Base-by-base conservation (phyloP, 1,140 invertebrate species). In the Aleiodes sp. region DNA sequence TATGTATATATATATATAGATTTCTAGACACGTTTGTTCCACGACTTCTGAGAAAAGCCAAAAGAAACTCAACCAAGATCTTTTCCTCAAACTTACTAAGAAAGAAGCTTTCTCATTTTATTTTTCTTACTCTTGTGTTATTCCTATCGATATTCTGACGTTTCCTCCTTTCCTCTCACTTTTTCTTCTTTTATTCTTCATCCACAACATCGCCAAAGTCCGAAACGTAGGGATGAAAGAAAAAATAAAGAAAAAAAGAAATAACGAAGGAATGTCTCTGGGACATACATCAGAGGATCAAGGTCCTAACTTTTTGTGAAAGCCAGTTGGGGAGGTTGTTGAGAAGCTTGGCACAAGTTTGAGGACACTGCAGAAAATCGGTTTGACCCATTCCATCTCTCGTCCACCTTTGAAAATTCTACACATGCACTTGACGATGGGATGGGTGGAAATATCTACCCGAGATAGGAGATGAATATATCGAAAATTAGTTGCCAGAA, bases 381-480 rank as follows among this genome's bases (percentile, higher is more conserved):
- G n/a, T n/a, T n/a, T n/a, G n/a, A n/a, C n/a, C n/a, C n/a, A n/a
- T n/a, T n/a, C n/a, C n/a, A n/a, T n/a, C n/a, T 52, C 14, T 14
- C 43, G 43, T 46, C 16, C 43, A n/a, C 14, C 21, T 21, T 21
- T 46, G 21, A 46, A 46, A 14, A 46, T 46, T 46, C 43, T 10
- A 19, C 43, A 46, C 43, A 19, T 46, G 43, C 43, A 46, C 19
- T 24, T 52, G 10, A n/a, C n/a, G n/a, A n/a, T n/a, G n/a, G n/a
- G n/a, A n/a, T n/a, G n/a, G n/a, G n/a, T n/a, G n/a, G n/a, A n/a
- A n/a, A n/a, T n/a, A n/a, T n/a, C n/a, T n/a, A n/a, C n/a, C n/a
- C n/a, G n/a, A n/a, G n/a, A n/a, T n/a, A n/a, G n/a, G 21, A 60
- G 65, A 67, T 67, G 52, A 67, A 67, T 67, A 60, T 67, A 60